Percentiles rank a stretch among this genome's conserved stretches.
phyloP scores from a whole-genome alignment of 2,113 vertebrate genomes.

The Uria lomvia region DNA sequence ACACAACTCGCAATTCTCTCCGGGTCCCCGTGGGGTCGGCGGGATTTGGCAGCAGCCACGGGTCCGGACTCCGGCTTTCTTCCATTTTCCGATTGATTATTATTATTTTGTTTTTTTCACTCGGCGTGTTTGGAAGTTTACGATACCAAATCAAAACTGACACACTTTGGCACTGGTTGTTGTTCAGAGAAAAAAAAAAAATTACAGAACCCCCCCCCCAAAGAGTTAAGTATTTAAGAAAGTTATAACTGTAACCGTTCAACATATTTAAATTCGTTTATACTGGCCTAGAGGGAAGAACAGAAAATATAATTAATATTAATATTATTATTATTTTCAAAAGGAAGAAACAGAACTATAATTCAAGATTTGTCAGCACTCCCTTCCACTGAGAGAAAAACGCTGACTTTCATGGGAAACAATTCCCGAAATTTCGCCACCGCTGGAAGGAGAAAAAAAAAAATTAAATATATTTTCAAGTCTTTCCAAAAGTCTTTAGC shows the following conservation, averaged over 20 bases:
- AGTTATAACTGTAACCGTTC: constrained; percentile 27
- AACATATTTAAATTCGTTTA: constrained; percentile 68
- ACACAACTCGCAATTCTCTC: background rate
- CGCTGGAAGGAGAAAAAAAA: background rate
- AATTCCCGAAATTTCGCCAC: constrained; percentile 62
- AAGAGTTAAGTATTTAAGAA: constrained; percentile 53
- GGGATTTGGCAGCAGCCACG: constrained; percentile 18
- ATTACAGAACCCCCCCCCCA: background rate
- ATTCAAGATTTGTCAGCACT: constrained; percentile 56
- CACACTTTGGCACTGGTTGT: constrained; percentile 36
- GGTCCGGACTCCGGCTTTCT: constrained; percentile 20
- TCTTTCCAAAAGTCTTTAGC: constrained; percentile 71
- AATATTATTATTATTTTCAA: constrained; percentile 58
- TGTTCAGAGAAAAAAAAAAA: background rate
- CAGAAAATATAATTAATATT: constrained; percentile 64
- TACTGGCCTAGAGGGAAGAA: constrained; percentile 75
- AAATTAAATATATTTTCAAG: constrained; percentile 80
- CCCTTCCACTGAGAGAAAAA: constrained; percentile 46
- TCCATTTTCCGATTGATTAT: background rate
- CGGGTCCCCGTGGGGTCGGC: background rate
- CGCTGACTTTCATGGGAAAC: constrained; percentile 27
- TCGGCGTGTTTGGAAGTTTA: constrained; percentile 29
- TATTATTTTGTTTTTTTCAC: background rate
- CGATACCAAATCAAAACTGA: constrained; percentile 34
- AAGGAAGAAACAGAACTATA: constrained; percentile 56